phyloP scores from a whole-genome alignment of 2,888 invertebrate species.

The Seira ritae region DNA sequence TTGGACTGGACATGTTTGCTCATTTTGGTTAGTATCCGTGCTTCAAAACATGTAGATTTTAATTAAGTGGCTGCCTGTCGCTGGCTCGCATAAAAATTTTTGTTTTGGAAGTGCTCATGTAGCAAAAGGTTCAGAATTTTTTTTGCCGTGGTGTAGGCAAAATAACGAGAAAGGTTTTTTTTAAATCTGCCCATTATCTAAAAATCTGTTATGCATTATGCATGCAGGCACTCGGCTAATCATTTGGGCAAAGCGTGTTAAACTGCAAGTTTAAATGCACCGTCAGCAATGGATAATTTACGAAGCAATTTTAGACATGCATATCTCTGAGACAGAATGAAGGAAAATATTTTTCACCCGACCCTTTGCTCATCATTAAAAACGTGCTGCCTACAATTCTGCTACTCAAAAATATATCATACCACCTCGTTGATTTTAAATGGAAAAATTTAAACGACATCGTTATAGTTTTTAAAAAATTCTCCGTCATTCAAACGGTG shows the following conservation, averaged over 20 bases:
- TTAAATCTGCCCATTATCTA: not conserved
- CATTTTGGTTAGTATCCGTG: not conserved
- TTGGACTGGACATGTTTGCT: not conserved
- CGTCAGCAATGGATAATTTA: slow-evolving; percentile 48
- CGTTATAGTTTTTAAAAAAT: no score
- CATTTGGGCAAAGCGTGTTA: slow-evolving; percentile 58
- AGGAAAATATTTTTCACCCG: no score
- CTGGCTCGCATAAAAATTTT: not conserved
- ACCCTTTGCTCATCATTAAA: slow-evolving; percentile 55
- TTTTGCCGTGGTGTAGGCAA: no score
- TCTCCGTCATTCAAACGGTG: no score
- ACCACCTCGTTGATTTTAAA: slow-evolving; percentile 37
- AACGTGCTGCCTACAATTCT: slow-evolving; percentile 32
- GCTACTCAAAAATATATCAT: no score
- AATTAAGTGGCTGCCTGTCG: slow-evolving; percentile 6
- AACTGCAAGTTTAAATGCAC: slow-evolving; percentile 53
- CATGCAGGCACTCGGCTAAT: slow-evolving; percentile 23
- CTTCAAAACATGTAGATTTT: not conserved
- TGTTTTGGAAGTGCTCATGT: no score
- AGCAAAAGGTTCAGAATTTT: not conserved
- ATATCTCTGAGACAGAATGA: slow-evolving; percentile 17
- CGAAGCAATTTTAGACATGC: slow-evolving; percentile 30
- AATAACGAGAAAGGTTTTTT: not conserved
- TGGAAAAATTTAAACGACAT: slow-evolving; percentile 36
- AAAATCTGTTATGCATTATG: slow-evolving; percentile 1